Percentiles rank a stretch among this genome's conserved stretches.
phyloP scores from a whole-genome alignment of 2,113 vertebrate species.

The Bos javanicus region DNA sequence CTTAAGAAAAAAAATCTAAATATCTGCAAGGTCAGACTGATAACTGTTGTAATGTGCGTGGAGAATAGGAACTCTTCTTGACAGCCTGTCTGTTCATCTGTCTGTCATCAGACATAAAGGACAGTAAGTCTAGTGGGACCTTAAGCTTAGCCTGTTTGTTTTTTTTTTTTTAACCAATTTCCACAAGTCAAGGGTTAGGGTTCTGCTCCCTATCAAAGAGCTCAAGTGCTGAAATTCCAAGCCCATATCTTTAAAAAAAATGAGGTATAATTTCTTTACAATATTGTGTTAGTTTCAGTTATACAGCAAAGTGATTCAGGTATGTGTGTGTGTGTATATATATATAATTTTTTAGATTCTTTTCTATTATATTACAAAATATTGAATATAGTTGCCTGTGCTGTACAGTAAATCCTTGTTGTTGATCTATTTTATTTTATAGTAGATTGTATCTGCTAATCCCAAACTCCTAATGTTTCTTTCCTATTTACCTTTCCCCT shows the following conservation, averaged over 20 bases:
- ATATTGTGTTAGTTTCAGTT: background rate
- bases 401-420: background rate
- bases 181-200: background rate
- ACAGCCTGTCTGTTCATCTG: background rate
- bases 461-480: background rate
- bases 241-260: fast-evolving
- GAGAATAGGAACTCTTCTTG: background rate
- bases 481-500: background rate
- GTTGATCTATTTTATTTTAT: background rate
- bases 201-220: background rate
- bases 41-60: background rate
- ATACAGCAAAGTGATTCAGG: background rate
- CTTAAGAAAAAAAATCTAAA: background rate
- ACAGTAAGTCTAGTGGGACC: background rate
- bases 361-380: background rate
- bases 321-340: background rate
- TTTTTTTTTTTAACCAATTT: background rate
- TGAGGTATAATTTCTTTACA: background rate
- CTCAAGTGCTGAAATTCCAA: background rate
- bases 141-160: background rate
- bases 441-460: background rate
- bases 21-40: background rate
- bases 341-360: background rate
- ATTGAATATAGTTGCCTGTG: background rate
- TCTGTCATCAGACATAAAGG: background rate